phyloP scores from a whole-genome alignment of 2,888 invertebrate genomes.

The Parnassius apollo region DNA sequence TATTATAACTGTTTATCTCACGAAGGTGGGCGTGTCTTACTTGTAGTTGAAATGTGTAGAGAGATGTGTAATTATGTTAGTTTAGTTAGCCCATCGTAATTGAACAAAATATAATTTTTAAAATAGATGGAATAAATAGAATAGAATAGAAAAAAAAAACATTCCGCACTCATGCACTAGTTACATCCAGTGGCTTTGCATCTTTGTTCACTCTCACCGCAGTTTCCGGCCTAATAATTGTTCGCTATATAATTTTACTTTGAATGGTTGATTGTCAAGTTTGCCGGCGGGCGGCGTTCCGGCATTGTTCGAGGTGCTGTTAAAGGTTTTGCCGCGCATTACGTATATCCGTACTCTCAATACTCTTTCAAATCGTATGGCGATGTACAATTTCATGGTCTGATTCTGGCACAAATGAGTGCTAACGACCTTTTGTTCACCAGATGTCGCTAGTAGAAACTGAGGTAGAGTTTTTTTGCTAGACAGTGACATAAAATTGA shows the following conservation, averaged over 20 bases:
- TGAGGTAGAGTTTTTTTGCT: no score
- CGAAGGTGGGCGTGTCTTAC: no score
- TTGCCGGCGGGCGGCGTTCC: slow-evolving; percentile 43
- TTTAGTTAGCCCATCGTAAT: no score
- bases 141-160: neutral
- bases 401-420: slow-evolving; percentile 2
- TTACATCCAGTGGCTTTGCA: slow-evolving; percentile 14
- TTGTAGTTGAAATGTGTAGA: no score
- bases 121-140: no score
- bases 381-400: slow-evolving; percentile 19
- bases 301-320: slow-evolving; percentile 33
- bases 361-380: slow-evolving; percentile 3
- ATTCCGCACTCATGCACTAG: neutral
- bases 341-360: neutral
- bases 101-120: no score
- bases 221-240: slow-evolving; percentile 50
- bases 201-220: slow-evolving; percentile 28
- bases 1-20: no score
- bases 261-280: slow-evolving; percentile 52
- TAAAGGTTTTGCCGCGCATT: slow-evolving; percentile 26
- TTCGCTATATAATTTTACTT: slow-evolving; percentile 53
- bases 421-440: neutral
- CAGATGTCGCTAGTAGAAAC: no score
- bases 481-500: no score
- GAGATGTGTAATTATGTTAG: no score